Conservation (phyloP, 2,113 vertebrate genomes). For the Lagopus muta region DNA sequence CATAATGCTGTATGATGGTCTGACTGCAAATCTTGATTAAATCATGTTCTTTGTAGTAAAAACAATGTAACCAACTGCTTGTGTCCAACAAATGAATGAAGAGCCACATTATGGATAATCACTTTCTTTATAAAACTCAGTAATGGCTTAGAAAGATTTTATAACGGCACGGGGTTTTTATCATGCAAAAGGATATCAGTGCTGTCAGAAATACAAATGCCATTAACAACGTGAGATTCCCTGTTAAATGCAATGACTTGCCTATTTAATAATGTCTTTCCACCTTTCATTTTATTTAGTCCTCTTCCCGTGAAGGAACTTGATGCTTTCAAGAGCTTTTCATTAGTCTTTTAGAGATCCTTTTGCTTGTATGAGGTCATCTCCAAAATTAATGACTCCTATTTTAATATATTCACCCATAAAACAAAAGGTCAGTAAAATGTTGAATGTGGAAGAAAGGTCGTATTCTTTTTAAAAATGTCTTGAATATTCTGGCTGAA, state of each 20-base stretch:
- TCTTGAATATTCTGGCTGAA: not conserved
- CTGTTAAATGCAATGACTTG: too few species aligned
- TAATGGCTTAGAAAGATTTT: conserved; percentile 30
- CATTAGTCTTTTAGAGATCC: too few species aligned
- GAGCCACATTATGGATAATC: conserved; percentile 12
- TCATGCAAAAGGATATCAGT: conserved; percentile 48
- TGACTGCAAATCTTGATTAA: conserved; percentile 32
- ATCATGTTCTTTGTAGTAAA: conserved; percentile 52
- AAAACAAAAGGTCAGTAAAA: not conserved
- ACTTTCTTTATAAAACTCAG: conserved; percentile 46
- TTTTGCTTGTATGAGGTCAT: too few species aligned
- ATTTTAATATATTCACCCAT: too few species aligned
- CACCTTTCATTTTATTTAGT: too few species aligned
- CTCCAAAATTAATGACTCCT: too few species aligned
- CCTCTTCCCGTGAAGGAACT: too few species aligned
- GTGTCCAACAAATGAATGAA: conserved; percentile 16
- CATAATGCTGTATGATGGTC: not conserved
- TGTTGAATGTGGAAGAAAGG: rapidly evolving
- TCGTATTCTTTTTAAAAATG: not conserved
- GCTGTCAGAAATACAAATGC: not conserved
- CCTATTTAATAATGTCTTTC: too few species aligned
- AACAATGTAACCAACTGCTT: conserved; percentile 45
- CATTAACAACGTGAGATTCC: conserved; percentile 61
- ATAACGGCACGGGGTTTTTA: conserved; percentile 41
- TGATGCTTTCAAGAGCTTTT: too few species aligned